A percentile compares a stretch with the other conserved stretches of the same genome.
Evolutionary conservation across 2,113 vertebrate genomes (phyloP).

Genomic region (Indicator maculatus): DNA sequence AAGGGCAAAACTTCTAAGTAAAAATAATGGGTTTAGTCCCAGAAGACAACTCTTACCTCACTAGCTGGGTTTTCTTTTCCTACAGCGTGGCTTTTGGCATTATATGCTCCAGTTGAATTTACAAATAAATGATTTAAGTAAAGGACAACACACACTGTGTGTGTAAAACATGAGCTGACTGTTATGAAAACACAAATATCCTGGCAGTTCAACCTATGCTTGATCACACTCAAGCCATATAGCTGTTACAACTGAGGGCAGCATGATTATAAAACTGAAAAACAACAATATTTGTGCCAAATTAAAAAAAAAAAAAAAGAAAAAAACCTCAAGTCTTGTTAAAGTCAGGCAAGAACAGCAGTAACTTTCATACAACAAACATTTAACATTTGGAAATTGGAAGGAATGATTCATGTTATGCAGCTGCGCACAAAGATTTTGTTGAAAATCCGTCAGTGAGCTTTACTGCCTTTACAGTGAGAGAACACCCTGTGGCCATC

Average conservation of each 20-base stretch:
- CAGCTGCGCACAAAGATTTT: constrained; percentile 68
- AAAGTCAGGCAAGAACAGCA: constrained; percentile 46
- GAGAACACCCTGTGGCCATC: constrained; percentile 25
- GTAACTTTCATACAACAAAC: constrained; percentile 61
- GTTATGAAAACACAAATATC: constrained; percentile 18
- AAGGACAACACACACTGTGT: not conserved
- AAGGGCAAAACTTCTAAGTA: not conserved
- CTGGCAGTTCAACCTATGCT: constrained; percentile 2
- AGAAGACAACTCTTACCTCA: not conserved
- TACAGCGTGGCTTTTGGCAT: not conserved
- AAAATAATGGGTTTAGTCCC: not conserved
- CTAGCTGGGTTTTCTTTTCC: not conserved
- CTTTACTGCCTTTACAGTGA: constrained; percentile 58
- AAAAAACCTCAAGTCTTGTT: constrained; percentile 46
- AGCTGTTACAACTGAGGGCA: constrained; percentile 14
- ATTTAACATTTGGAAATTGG: constrained; percentile 46
- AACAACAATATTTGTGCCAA: constrained; percentile 30
- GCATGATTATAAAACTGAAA: constrained; percentile 17
- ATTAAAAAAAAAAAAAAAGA: not conserved
- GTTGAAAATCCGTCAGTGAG: constrained; percentile 21
- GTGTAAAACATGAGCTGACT: constrained; percentile 29
- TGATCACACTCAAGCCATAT: not conserved
- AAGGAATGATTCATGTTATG: constrained; percentile 64
- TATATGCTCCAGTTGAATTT: not conserved
- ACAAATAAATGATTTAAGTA: constrained; percentile 36